These are phyloP conservation scores for Drosophila cracens DNA, from an alignment of 2,888 invertebrate genomes.

Conservation along the genomic window DNA sequence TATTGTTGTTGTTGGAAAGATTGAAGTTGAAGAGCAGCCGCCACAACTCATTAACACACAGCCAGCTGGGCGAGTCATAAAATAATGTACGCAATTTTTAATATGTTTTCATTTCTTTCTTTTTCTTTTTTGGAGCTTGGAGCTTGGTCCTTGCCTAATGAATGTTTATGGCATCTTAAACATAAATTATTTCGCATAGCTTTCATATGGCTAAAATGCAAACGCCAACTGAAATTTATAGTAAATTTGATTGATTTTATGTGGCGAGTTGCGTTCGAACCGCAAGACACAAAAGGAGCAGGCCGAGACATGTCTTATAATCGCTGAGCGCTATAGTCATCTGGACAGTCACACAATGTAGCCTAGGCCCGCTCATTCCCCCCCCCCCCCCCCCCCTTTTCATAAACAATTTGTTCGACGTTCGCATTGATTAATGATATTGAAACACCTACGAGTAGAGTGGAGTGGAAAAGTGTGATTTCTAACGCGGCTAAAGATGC, in stretches of 20 bases:
- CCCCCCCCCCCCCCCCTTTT: background rate
- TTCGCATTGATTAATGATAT: slow-evolving; percentile 65
- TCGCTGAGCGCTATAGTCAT: slow-evolving; percentile 9
- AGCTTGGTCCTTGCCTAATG: slow-evolving; percentile 58
- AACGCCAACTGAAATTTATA: slow-evolving; percentile 64
- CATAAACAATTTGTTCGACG: slow-evolving; percentile 63
- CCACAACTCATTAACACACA: slow-evolving; percentile 54
- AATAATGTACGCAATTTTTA: slow-evolving; percentile 64
- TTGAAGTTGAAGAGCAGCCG: slow-evolving; percentile 40
- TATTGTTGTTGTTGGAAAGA: background rate
- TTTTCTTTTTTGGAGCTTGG: slow-evolving; percentile 33
- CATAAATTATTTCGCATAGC: slow-evolving; percentile 78
- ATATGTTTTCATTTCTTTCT: background rate
- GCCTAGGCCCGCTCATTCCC: background rate
- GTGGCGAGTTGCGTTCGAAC: slow-evolving; percentile 35
- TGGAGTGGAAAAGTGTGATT: slow-evolving; percentile 61
- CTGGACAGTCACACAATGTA: slow-evolving; percentile 48
- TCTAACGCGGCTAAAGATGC: slow-evolving; percentile 74
- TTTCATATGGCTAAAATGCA: slow-evolving; percentile 44
- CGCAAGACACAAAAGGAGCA: slow-evolving; percentile 31
- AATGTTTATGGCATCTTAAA: slow-evolving; percentile 77
- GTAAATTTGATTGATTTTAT: slow-evolving; percentile 81
- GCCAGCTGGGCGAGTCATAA: slow-evolving; percentile 61
- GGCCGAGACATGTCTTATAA: slow-evolving; percentile 1
- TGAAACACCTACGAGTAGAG: slow-evolving; percentile 9